A percentile compares a stretch with the other conserved stretches of the same genome.
phyloP scores from a whole-genome alignment of 2,888 invertebrate genomes.

The Mythimna vitellina region DNA sequence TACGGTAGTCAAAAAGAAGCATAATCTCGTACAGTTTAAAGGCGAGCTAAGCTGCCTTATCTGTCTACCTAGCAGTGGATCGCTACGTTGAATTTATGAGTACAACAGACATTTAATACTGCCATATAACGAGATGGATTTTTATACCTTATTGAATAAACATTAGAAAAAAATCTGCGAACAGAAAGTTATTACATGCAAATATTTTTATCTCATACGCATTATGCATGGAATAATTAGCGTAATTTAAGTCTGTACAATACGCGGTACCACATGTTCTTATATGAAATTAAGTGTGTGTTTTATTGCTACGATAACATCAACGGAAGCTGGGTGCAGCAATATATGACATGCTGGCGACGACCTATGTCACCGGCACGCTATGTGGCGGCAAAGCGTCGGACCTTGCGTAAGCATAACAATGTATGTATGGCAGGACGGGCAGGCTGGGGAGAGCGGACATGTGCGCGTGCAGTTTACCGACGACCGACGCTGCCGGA shows the following conservation, averaged over 20 bases:
- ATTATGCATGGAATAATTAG: conserved; percentile 47
- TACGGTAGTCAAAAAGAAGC: background rate
- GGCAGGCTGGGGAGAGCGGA: conserved; percentile 63
- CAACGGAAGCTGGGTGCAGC: conserved; percentile 73
- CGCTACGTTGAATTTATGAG: background rate
- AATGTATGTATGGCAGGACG: conserved; percentile 62
- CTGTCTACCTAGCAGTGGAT: background rate
- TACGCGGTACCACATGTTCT: conserved; percentile 33
- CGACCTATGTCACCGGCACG: conserved; percentile 67
- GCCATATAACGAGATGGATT: background rate
- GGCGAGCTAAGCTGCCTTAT: background rate
- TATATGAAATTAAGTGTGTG: conserved; percentile 46
- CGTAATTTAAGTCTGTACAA: conserved; percentile 51
- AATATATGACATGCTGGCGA: conserved; percentile 66
- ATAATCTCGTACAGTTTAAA: background rate
- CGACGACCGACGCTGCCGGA: conserved; percentile 57
- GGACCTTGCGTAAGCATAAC: conserved; percentile 74
- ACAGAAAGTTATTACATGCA: conserved; percentile 34
- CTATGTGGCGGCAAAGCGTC: conserved; percentile 66
- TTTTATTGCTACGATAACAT: conserved; percentile 66
- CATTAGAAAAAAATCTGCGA: conserved; percentile 38
- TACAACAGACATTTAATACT: background rate
- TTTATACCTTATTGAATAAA: conserved; percentile 31
- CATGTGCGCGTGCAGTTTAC: conserved; percentile 60
- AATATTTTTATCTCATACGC: conserved; percentile 31